Evolutionary conservation across 2,797 vertebrate species (phyloP), one percentile per base, ranked within the genome.

Genomic region (Adelosebastes latens): DNA sequence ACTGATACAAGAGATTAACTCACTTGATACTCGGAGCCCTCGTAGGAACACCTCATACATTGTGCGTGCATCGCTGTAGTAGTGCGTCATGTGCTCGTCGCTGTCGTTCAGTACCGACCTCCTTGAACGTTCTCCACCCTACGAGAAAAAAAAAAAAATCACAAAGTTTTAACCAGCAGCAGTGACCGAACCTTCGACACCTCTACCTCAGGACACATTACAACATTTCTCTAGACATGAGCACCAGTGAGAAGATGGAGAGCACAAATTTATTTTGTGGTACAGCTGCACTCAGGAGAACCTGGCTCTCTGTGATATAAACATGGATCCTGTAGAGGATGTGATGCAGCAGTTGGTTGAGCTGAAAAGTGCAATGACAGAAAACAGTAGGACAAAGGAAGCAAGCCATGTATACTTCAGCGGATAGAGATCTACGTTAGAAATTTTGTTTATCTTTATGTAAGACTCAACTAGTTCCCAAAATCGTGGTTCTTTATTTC

Each of bases 21-120:
- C 94, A 99, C 99, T 96, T 84, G 99, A 99, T 67, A 97, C 92
- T 49, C 95, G 83, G 27, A 97, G 16, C 12, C 99, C 99, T 87
- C 98, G 96, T 34, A 91, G 93, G 88, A 99, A 98, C 39, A 96
- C 77, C 25, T 99, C 97, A 16, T 99, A 99, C 46, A 88, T 62
- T 0, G 99, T 99, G 76, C 68, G 92, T 58, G 97, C 96, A 0
- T 99, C 98, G 0, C 93, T 94, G 2, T 99, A 99, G 91, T 94
- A 97, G 88, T 92, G 92, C 0, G 72, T 53, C 85, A 99, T 8
- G 5, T 34, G 82, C 29, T 96, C 94, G 0, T 97, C 91, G 0
- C 75, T 92, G 1, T 92, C 90, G 18, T 96, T 95, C 24, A 99
- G 86, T 0, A 87, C 69, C 0, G 97, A 99, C 60, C 97, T 96